These are phyloP conservation scores for Melanerpes aurifrons DNA, from an alignment of 2,113 vertebrate species.

Conservation along the genomic window DNA sequence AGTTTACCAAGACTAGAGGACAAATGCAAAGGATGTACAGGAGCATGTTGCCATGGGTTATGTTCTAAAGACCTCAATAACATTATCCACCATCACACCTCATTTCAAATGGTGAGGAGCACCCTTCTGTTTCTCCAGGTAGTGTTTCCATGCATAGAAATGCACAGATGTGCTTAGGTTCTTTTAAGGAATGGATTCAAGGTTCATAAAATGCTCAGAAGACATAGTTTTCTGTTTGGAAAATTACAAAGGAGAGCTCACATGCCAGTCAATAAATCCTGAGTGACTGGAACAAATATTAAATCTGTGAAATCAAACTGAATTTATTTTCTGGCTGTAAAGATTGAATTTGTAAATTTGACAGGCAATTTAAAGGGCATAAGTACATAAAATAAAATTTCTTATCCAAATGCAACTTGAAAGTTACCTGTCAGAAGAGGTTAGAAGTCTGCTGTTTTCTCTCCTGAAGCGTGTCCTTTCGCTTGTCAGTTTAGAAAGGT, in stretches of 20 bases:
- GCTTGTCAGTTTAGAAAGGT: constrained; percentile 92
- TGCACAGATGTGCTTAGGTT: background rate
- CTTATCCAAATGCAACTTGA: constrained; percentile 76
- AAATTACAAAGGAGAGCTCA: background rate
- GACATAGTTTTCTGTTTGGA: background rate
- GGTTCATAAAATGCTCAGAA: background rate
- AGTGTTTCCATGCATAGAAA: background rate
- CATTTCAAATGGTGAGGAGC: background rate
- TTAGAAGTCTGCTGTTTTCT: constrained; percentile 83
- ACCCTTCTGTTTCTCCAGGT: background rate
- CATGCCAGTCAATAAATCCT: constrained; percentile 45
- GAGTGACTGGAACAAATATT: constrained; percentile 67
- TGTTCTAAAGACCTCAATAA: background rate
- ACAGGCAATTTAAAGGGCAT: constrained; percentile 75
- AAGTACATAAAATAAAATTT: constrained; percentile 72
- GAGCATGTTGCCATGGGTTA: background rate
- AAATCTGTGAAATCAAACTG: constrained; percentile 76
- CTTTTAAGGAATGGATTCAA: background rate
- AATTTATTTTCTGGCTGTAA: constrained; percentile 73
- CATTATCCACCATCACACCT: background rate
- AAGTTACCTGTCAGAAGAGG: constrained; percentile 89
- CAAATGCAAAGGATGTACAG: background rate
- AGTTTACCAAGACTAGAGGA: background rate
- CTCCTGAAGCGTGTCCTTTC: constrained; percentile 81
- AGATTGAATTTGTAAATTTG: constrained; percentile 76